Evolutionary conservation across 2,113 vertebrate genomes (phyloP), one percentile per base, ranked within the genome.

Genomic region (Morone saxatilis): DNA sequence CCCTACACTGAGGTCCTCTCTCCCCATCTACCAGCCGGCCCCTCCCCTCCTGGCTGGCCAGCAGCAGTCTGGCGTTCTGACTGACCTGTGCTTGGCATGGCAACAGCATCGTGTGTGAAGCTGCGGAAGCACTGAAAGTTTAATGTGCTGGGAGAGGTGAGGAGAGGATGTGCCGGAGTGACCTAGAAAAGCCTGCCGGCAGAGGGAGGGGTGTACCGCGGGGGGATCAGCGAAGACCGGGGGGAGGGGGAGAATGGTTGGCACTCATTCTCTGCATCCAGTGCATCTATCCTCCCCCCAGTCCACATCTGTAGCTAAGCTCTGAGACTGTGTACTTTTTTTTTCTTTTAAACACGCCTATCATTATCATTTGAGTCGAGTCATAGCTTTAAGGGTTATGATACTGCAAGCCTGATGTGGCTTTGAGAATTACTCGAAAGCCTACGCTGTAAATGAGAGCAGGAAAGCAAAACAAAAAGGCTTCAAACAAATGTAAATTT

Each of bases 171-270:
- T 90, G 91, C 80, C 61, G 68, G 82, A 80, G 76, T 94, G 95
- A 95, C 94, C 94, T 95, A 95, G 94, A 96, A 95, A 95, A 93
- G 83, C 89, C 92, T 92, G 88, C 70, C 11, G 85, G 90, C 79
- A n/a, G 70, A 76, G 88, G 84, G 90, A 68, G 88, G 80, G 78
- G 84, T 54, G 38, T 50, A 36, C 56, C 22, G 60, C 9, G 51
- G 48, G 56, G 56, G n/a, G 36, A 85, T 86, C 50, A 53, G 80
- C 6, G 2, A 47, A 20, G n/a, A 12, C 31, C 31, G 31, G 17
- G 57, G 81, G 83, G 75, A 47, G 61, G 78, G 85, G 78, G 22
- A 50, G 70, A 53, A 43, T 11, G 50, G 77, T 5, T 70, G 81
- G 82, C 82, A 63, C 40, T 84, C 45, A 6, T 57, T 76, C 76